Evolutionary conservation across 2,113 vertebrate species (phyloP), one percentile per base, ranked within the genome.

Genomic region (Oreochromis tanganicae): DNA sequence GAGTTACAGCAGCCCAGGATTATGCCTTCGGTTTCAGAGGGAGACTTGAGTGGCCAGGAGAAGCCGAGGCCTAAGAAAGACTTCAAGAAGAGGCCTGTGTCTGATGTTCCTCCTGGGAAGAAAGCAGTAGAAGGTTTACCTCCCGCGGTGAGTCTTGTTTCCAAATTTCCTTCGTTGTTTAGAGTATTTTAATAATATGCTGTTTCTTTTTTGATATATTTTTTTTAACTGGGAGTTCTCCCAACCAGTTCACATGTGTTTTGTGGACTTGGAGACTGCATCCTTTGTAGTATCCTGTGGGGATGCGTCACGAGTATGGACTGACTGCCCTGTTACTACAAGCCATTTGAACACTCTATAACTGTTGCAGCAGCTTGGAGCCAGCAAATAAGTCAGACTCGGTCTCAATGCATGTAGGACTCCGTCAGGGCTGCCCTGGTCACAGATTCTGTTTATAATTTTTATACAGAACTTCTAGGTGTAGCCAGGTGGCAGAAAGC

Each of bases 41-140:
- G 97, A 5, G 98, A 99, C 90, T 96, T 99, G 89, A 98, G 97
- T 27, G 96, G 95, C 2, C 97, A 97, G 6, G 95, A 95, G 52
- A 96, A 97, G 61, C 97, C 95, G 87, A 97, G 97, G 87, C 89
- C 94, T 24, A 97, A 97, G 89, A 97, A 96, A 85, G 97, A 98
- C 87, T 95, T 97, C 19, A 98, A 98, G 95, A 98, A 98, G 88
- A 97, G 98, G 88, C 98, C 98, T 0, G 96, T 98, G 81, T 99
- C 98, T 0, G 98, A 99, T 21, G 96, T 98, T 66, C 96, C 98
- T 16, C 94, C 97, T 3, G 97, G 96, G 5, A 98, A 97, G 96
- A 98, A 97, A 95, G 96, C 96, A 2, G 96, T 98, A 2, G 98
- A 99, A 88, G 98, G 98, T 55, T 96, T 99, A 71, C 98, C 98